phyloP scores from a whole-genome alignment of 1,140 invertebrate genomes.

The Mya arenaria region DNA sequence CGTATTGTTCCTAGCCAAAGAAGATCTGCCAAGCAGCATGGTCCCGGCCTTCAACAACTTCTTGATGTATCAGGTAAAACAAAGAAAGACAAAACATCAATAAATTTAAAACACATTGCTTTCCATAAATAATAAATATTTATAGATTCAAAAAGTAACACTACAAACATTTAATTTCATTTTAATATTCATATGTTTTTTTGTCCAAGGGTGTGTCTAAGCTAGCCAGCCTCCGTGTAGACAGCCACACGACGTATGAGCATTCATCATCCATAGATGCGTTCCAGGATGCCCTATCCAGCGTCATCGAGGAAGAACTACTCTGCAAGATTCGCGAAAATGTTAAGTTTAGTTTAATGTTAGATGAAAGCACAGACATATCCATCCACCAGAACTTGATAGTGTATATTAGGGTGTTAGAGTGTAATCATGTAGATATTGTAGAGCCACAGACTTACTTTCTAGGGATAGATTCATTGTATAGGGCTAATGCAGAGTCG shows the following conservation, averaged over 20 bases:
- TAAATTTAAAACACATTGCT: background rate
- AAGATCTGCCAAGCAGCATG: slow-evolving; percentile 21
- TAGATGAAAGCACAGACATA: slow-evolving; percentile 8
- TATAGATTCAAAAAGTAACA: background rate
- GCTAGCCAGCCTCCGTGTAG: background rate
- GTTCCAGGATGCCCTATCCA: background rate
- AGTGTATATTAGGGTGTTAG: slow-evolving; percentile 8
- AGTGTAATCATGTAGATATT: background rate
- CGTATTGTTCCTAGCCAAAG: slow-evolving; percentile 10
- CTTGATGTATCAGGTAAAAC: slow-evolving; percentile 24
- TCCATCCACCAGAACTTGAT: background rate
- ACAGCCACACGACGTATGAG: background rate
- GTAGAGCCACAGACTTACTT: slow-evolving; percentile 13
- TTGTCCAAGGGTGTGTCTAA: slow-evolving; percentile 9
- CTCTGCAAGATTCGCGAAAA: background rate
- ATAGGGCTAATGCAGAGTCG: slow-evolving; percentile 23
- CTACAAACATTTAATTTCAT: background rate
- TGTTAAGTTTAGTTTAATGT: slow-evolving; percentile 6
- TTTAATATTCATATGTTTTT: background rate
- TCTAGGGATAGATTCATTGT: slow-evolving; percentile 4
- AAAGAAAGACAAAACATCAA: too few relatives aligned
- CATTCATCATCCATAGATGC: background rate
- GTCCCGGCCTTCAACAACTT: slow-evolving; percentile 2
- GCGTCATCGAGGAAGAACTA: background rate
- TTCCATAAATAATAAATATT: background rate